Percentiles rank a stretch among this genome's conserved stretches.
These are phyloP conservation scores for Pogonocichla stellata DNA, from an alignment of 2,113 vertebrate genomes.

Conservation along the genomic window DNA sequence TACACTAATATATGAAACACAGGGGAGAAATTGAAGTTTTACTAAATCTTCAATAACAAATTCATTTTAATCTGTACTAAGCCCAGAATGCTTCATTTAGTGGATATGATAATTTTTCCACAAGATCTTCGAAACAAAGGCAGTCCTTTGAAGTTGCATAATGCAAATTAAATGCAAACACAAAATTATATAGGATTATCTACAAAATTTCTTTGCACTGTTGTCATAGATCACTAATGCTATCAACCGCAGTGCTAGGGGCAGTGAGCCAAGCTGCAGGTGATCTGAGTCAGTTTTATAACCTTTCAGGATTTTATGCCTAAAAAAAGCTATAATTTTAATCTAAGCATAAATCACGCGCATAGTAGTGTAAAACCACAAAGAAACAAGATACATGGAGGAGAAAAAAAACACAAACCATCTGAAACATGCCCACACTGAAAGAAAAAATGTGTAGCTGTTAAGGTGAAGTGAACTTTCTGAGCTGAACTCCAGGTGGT, in stretches of 20 bases:
- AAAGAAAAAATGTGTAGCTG: background rate
- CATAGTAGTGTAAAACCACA: background rate
- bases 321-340: background rate
- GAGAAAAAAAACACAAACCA: background rate
- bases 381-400: background rate
- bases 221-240: background rate
- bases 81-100: background rate
- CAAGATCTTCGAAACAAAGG: background rate
- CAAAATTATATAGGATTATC: background rate
- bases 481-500: background rate
- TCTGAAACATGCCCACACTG: background rate
- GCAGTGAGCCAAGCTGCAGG: background rate
- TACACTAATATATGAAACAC: background rate
- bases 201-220: background rate
- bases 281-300: background rate
- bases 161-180: background rate
- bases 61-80: background rate
- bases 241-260: fast-evolving
- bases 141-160: background rate
- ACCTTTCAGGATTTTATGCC: background rate
- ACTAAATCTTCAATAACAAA: background rate
- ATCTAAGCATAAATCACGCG: background rate
- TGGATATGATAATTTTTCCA: background rate
- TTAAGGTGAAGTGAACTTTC: background rate
- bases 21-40: background rate